A percentile compares a stretch with the other conserved stretches of the same genome.
These are phyloP conservation scores for Caloenas nicobarica DNA, from an alignment of 2,113 vertebrate species.

Conservation along the genomic window DNA sequence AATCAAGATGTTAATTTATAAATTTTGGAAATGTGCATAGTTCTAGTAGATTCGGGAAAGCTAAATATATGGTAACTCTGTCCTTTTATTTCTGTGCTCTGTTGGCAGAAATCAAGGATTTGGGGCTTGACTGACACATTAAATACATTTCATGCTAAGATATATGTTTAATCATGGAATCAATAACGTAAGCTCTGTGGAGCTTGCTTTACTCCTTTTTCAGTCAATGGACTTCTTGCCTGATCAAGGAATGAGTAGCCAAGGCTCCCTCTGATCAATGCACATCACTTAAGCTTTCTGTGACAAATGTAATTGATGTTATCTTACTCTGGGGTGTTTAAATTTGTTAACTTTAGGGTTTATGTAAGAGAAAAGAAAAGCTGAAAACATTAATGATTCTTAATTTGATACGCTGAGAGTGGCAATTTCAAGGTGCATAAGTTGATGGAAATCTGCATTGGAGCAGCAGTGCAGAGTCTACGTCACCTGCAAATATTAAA, in stretches of 20 bases:
- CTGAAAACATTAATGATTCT: constrained; percentile 12
- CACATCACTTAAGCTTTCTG: neutral
- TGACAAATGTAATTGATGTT: constrained; percentile 12
- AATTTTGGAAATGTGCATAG: neutral
- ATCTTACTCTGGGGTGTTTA: neutral
- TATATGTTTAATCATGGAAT: neutral
- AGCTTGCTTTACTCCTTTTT: constrained; percentile 26
- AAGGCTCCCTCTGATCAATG: neutral
- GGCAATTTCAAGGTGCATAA: constrained; percentile 28
- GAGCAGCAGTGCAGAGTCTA: constrained; percentile 22
- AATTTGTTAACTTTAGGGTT: constrained; percentile 25
- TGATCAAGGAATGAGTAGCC: neutral
- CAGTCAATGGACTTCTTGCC: constrained; percentile 4
- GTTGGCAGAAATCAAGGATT: neutral
- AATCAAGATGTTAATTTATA: neutral
- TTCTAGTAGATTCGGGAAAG: constrained; percentile 14
- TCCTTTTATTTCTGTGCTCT: neutral
- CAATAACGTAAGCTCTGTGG: neutral
- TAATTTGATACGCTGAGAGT: neutral
- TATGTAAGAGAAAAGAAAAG: constrained; percentile 19
- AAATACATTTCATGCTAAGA: neutral
- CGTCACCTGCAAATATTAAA: constrained; percentile 32
- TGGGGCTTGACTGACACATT: neutral
- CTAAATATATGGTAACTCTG: neutral
- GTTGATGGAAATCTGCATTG: constrained; percentile 11